These are phyloP conservation scores for Psittacula echo DNA, from an alignment of 2,797 vertebrate species.

Conservation along the genomic window DNA sequence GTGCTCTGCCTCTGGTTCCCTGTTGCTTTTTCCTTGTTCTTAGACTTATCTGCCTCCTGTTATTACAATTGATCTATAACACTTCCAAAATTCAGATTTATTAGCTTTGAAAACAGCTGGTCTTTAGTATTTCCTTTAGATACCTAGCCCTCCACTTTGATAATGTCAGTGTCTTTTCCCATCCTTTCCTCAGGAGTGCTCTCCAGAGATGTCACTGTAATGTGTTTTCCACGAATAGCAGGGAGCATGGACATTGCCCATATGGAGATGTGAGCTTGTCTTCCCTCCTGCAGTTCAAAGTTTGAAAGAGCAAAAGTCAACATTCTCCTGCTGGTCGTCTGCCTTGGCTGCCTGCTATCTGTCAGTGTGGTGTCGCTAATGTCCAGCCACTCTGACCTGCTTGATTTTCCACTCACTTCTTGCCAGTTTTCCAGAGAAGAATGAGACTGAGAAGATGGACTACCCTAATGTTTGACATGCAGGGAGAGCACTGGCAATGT, in stretches of 20 bases:
- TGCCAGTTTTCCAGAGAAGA: conserved; percentile 21
- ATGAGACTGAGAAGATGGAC: neutral
- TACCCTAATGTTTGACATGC: neutral
- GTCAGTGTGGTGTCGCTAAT: neutral
- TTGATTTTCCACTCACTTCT: conserved; percentile 47
- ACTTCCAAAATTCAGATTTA: neutral
- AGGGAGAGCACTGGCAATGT: neutral
- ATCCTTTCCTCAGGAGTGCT: neutral
- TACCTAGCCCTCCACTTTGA: rapidly evolving
- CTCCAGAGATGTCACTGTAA: neutral
- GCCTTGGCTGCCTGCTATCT: neutral
- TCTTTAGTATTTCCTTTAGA: neutral
- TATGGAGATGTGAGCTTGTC: neutral
- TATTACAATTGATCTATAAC: neutral
- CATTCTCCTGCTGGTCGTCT: neutral
- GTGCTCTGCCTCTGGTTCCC: neutral
- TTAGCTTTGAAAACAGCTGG: neutral
- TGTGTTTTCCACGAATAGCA: neutral
- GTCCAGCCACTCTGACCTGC: neutral
- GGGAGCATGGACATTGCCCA: neutral
- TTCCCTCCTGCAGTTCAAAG: conserved; percentile 52
- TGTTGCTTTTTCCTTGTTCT: neutral
- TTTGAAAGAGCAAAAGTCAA: conserved; percentile 65
- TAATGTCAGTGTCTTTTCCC: neutral
- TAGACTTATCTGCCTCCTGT: neutral